Evolutionary conservation across 2,113 vertebrate species (phyloP), one percentile per base, ranked within the genome.

Genomic region (Malurus alboscapulatus): DNA sequence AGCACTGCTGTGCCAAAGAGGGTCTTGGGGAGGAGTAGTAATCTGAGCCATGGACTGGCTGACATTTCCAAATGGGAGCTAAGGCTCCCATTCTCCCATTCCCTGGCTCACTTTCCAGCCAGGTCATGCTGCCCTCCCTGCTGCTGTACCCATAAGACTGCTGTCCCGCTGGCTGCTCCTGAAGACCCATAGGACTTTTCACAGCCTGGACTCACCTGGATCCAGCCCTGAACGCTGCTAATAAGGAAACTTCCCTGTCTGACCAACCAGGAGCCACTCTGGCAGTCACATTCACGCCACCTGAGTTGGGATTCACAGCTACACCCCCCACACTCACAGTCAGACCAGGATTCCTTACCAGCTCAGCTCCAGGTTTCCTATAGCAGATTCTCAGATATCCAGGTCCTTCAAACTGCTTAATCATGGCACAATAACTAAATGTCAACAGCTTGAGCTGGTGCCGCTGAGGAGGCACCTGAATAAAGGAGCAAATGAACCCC

Each of bases 71-170:
- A 27, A 32, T 15, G 9, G 9, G 5, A 26, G 14, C 20, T 76
- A 51, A 44, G 21, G 45, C 14, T 38, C 38, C 38, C 38, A 38
- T 10, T 38, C 38, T 38, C 38, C 38, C 38, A 38, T 38, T 38
- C 38, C 38, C 38, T 38, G 38, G 38, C 38, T 38, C 38, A 21
- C 5, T 7, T 18, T 59, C 38, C 27, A 77, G 54, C n/a, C 9
- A 38, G 38, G 38, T 10, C 18, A 18, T 47, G 21, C 12, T 0
- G 0, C 38, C 21, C 14, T 53, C 14, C 9, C 32, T 38, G 22
- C 45, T 50, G 22, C 72, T 45, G 12, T 69, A 8, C 7, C 22
- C 29, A 27, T 29, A 38, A 45, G 15, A 15, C 47, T 69, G 22
- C 22, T 69, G 12, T 59, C 55, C 40, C 47, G 12, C 55, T 61